A percentile compares a stretch with the other conserved stretches of the same genome.
These are phyloP conservation scores for Doris montereyensis DNA, from an alignment of 2,888 invertebrate genomes.

Conservation along the genomic window DNA sequence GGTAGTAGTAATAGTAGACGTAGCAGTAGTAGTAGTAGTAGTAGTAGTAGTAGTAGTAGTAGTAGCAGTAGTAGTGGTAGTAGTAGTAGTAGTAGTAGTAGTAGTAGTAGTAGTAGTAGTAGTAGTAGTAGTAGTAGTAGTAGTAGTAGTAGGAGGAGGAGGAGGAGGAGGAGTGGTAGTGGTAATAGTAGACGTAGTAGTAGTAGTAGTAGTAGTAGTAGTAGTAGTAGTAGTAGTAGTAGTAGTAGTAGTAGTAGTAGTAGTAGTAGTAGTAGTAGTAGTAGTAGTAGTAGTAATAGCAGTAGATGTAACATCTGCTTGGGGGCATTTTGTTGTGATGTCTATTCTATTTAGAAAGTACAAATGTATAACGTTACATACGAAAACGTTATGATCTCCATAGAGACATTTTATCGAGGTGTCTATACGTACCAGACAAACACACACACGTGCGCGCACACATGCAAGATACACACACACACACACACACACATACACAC, in stretches of 20 bases:
- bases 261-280: slow-evolving; percentile 20
- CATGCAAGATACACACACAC: no score
- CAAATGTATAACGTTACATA: no score
- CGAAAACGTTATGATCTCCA: no score
- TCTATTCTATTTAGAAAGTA: no score
- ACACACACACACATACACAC: no score
- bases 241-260: slow-evolving; percentile 20
- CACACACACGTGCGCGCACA: no score
- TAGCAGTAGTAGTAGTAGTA: slow-evolving; percentile 17
- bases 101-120: slow-evolving; percentile 24
- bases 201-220: slow-evolving; percentile 18
- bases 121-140: slow-evolving; percentile 24
- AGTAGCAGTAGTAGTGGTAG: slow-evolving; percentile 10
- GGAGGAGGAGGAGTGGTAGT: background rate
- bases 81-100: slow-evolving; percentile 23
- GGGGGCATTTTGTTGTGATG: no score
- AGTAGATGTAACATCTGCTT: background rate
- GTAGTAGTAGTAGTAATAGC: slow-evolving; percentile 17
- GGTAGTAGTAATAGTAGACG: slow-evolving; percentile 8
- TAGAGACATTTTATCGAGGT: no score
- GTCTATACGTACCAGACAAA: no score
- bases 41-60: background rate
- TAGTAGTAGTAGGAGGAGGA: background rate
- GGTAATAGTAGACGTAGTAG: slow-evolving; percentile 10
- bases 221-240: slow-evolving; percentile 20